Percentiles rank a stretch among this genome's conserved stretches.
Conservation (phyloP, 1,140 invertebrate genomes). For the Arctopsyche grandis region DNA sequence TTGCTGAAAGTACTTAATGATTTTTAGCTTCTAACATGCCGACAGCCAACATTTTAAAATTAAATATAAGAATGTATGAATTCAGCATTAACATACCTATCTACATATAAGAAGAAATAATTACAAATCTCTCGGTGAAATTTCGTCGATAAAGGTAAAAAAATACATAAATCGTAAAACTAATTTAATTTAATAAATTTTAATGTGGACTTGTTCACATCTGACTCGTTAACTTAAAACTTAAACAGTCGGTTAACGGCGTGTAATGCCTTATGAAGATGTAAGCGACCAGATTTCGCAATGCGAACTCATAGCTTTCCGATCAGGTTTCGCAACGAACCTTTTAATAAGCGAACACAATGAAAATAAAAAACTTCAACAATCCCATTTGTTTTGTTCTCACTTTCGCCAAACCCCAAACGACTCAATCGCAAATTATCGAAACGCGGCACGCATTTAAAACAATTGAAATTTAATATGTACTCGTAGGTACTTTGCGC, state of each 20-base stretch:
- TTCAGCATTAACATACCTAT: too few relatives aligned
- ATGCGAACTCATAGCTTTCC: slow-evolving; percentile 38
- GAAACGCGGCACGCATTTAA: background rate
- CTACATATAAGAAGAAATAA: too few relatives aligned
- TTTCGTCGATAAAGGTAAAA: too few relatives aligned
- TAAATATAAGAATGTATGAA: too few relatives aligned
- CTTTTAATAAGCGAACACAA: slow-evolving; percentile 16
- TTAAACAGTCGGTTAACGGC: slow-evolving; percentile 33
- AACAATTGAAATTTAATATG: background rate
- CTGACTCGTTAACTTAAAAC: background rate
- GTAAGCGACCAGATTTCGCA: slow-evolving; percentile 45
- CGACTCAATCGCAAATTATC: background rate
- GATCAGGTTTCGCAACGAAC: slow-evolving; percentile 43
- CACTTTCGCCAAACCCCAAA: background rate
- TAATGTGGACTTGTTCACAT: background rate
- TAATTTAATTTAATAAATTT: slow-evolving; percentile 9
- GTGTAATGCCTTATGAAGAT: slow-evolving; percentile 43
- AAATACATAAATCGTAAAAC: too few relatives aligned
- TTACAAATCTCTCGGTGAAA: too few relatives aligned
- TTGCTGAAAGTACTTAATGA: too few relatives aligned
- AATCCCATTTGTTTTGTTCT: slow-evolving; percentile 14
- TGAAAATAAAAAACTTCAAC: slow-evolving; percentile 3
- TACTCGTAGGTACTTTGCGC: background rate
- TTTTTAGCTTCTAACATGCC: too few relatives aligned
- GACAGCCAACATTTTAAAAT: too few relatives aligned